Percentiles rank a stretch among this genome's conserved stretches.
These are phyloP conservation scores for Pleuronectes platessa DNA, from an alignment of 2,113 vertebrate species.

Conservation along the genomic window DNA sequence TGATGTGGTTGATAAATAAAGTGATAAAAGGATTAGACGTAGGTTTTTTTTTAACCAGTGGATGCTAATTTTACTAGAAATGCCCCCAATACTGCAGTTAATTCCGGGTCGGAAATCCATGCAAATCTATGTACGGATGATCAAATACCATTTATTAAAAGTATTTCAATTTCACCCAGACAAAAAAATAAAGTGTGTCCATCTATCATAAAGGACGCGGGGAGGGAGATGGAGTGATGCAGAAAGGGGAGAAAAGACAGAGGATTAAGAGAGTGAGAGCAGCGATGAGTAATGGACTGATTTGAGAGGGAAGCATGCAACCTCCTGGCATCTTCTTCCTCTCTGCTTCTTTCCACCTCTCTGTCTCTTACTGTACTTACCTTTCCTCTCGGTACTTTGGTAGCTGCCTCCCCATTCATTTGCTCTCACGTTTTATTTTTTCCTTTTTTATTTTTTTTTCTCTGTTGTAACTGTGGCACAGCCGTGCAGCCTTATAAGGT, in stretches of 20 bases:
- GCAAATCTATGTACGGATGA: too few species aligned
- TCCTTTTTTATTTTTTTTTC: neutral
- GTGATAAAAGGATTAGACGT: too few species aligned
- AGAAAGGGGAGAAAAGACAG: neutral
- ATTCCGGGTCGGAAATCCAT: too few species aligned
- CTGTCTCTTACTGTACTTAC: constrained; percentile 2
- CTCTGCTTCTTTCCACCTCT: constrained; percentile 17
- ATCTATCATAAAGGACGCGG: neutral
- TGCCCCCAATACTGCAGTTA: too few species aligned
- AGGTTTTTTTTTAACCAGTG: too few species aligned
- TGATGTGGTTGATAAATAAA: neutral
- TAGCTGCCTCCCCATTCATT: constrained; percentile 1
- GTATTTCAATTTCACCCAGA: too few species aligned
- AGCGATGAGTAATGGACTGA: constrained; percentile 45
- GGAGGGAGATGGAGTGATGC: neutral
- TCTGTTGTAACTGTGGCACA: constrained; percentile 28
- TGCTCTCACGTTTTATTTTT: constrained; percentile 31
- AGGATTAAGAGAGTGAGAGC: constrained; percentile 11
- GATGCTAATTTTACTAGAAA: too few species aligned
- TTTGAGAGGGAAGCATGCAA: constrained; percentile 42
- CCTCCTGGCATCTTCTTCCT: constrained; percentile 30
- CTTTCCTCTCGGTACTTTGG: constrained; percentile 5
- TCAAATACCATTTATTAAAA: too few species aligned
- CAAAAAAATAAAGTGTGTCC: neutral
- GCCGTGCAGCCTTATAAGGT: constrained; percentile 71